A percentile compares a stretch with the other conserved stretches of the same genome.
These are phyloP conservation scores for Pemphigus obesinymphae DNA, from an alignment of 1,140 invertebrate genomes.

Conservation along the genomic window DNA sequence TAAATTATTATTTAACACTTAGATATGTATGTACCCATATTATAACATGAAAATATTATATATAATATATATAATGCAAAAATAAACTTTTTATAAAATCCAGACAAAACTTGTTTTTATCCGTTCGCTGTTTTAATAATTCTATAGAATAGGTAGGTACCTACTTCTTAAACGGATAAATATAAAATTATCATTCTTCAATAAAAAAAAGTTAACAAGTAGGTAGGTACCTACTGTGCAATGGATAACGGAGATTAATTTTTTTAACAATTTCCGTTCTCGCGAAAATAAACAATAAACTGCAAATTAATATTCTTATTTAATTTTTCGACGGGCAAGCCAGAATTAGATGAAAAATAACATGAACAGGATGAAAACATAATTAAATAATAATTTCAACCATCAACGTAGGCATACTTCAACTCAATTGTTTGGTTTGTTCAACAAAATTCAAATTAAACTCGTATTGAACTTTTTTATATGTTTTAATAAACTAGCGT, in stretches of 20 bases:
- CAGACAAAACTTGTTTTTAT: not conserved
- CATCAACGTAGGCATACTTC: not conserved
- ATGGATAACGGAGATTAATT: not conserved
- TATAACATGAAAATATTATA: no score
- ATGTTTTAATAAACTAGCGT: not conserved
- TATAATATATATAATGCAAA: no score
- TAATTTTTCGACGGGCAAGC: not conserved
- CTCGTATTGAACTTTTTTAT: not conserved
- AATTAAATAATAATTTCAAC: not conserved
- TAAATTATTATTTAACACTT: not conserved
- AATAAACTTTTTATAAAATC: not conserved
- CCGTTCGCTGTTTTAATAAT: not conserved
- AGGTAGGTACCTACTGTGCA: not conserved
- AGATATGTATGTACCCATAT: not conserved
- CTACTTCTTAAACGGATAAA: not conserved
- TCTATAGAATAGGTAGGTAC: not conserved
- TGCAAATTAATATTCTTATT: not conserved
- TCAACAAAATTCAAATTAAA: not conserved
- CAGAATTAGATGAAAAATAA: not conserved
- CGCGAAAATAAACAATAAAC: not conserved
- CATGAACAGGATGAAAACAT: not conserved
- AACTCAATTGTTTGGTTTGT: not conserved
- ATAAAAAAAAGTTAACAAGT: not conserved
- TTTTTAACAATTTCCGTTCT: constrained; percentile 3
- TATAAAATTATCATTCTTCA: not conserved